These are phyloP conservation scores for Aphyosemion australe DNA, from an alignment of 2,113 vertebrate genomes.

Conservation along the genomic window DNA sequence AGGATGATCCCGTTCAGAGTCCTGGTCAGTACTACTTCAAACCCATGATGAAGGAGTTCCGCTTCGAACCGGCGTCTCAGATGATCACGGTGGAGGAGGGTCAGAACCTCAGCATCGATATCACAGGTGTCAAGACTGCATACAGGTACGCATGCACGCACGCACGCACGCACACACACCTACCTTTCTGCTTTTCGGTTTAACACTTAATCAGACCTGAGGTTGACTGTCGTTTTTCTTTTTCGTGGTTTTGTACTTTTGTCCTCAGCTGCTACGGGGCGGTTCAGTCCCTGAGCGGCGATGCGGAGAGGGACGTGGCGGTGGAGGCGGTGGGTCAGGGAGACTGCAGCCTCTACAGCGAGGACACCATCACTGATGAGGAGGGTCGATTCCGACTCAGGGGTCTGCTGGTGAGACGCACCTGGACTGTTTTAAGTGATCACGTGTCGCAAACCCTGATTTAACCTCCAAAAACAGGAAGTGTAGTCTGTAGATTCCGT, in stretches of 20 bases:
- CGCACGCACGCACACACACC: neutral
- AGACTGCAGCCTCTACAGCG: constrained; percentile 90
- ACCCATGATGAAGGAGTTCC: constrained; percentile 99
- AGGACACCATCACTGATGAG: constrained; percentile 94
- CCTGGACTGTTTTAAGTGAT: neutral
- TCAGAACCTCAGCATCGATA: constrained; percentile 88
- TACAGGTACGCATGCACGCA: constrained; percentile 57
- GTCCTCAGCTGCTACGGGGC: constrained; percentile 89
- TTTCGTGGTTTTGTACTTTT: neutral
- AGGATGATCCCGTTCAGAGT: constrained; percentile 78
- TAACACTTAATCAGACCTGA: no score
- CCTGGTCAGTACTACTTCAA: constrained; percentile 99
- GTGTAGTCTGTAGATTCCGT: no score
- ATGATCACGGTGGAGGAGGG: constrained; percentile 98
- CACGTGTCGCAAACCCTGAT: neutral
- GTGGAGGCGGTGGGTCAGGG: constrained; percentile 93
- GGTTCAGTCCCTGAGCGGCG: constrained; percentile 92
- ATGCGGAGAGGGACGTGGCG: constrained; percentile 90
- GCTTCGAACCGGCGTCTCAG: constrained; percentile 94
- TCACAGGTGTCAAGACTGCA: constrained; percentile 90
- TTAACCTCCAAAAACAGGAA: no score
- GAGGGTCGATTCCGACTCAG: constrained; percentile 93
- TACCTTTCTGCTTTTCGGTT: no score
- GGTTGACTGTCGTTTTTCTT: neutral
- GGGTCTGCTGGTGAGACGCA: constrained; percentile 88